Conservation (phyloP, 2,797 vertebrate genomes). For the Helarctos malayanus region DNA sequence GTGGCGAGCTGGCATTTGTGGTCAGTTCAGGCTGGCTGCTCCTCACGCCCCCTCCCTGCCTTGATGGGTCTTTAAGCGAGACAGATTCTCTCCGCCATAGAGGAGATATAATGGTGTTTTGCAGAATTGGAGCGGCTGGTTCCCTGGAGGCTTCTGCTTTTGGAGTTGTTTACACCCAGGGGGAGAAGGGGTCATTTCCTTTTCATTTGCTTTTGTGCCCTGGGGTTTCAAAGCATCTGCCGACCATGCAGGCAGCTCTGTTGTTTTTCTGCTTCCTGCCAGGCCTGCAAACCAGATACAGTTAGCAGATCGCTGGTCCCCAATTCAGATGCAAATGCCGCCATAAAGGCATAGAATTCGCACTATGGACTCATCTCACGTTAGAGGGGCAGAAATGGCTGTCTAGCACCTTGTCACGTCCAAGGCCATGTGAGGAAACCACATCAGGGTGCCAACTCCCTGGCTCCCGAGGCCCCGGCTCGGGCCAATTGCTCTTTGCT, state of each 20-base stretch:
- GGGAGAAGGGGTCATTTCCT: neutral
- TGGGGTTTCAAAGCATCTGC: neutral
- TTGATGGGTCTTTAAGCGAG: neutral
- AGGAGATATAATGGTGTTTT: neutral
- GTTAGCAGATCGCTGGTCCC: neutral
- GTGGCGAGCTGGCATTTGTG: rapidly evolving
- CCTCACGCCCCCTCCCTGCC: neutral
- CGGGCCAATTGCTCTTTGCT: neutral
- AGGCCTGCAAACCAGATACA: neutral
- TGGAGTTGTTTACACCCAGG: neutral
- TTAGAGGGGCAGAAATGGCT: neutral
- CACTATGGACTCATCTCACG: rapidly evolving
- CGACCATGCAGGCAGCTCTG: neutral
- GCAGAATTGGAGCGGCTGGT: neutral
- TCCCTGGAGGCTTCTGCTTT: neutral
- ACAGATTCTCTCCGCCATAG: neutral
- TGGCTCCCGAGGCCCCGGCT: neutral
- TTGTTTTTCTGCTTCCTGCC: neutral
- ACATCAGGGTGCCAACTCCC: neutral
- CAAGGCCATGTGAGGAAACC: neutral
- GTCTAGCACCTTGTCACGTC: rapidly evolving
- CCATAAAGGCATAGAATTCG: neutral
- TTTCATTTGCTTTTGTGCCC: neutral
- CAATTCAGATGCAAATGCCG: neutral
- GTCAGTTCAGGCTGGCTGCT: neutral